Evolutionary conservation across 2,888 invertebrate genomes (phyloP).

Genomic region (Lamproptera curius): DNA sequence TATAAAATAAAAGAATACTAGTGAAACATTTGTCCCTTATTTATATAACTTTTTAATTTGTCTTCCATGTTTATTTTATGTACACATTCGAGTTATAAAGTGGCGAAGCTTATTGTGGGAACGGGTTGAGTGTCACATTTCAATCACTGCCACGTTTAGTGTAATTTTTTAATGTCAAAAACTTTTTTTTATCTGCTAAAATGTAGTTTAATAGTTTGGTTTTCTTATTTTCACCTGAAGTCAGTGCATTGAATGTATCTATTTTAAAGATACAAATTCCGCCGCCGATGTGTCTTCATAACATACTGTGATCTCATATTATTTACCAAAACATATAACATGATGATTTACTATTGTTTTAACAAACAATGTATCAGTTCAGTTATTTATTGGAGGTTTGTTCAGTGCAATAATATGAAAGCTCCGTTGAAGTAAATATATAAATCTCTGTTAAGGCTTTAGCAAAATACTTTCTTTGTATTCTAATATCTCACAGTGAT

Average conservation of each 20-base stretch:
- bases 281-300: conserved; percentile 26
- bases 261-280: conserved; percentile 31
- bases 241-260: not conserved
- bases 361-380: conserved; percentile 4
- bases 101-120: conserved; percentile 9
- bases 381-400: too few species aligned
- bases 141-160: conserved; percentile 22
- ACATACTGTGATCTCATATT: conserved; percentile 59
- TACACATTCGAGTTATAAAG: conserved; percentile 4
- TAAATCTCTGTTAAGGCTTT: too few species aligned
- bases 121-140: conserved; percentile 15
- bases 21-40: not conserved
- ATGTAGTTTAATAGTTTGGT: not conserved
- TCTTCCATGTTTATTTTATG: conserved; percentile 18
- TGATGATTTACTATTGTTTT: conserved; percentile 28
- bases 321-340: conserved; percentile 55
- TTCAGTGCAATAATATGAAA: too few species aligned
- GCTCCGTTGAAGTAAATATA: too few species aligned
- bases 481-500: not conserved
- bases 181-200: too few species aligned
- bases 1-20: not conserved
- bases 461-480: not conserved
- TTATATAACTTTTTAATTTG: conserved; percentile 7
- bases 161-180: not conserved
- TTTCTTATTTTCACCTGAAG: not conserved